Evolutionary conservation across 2,113 vertebrate species (phyloP).

Genomic region (Crotalus helleri): DNA sequence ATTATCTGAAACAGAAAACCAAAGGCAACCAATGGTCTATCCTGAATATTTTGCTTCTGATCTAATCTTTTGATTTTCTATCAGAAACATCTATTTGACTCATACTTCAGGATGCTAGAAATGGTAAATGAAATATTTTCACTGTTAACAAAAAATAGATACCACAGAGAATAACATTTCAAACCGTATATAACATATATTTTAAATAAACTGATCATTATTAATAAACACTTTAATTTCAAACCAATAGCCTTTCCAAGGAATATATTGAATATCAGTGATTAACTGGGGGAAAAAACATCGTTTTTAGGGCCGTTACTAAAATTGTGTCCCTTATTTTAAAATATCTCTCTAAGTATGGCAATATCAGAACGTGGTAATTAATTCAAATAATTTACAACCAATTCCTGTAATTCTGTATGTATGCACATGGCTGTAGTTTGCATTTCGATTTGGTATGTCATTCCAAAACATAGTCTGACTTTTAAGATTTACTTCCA

Average conservation of each 20-base stretch:
- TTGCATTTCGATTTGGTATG: background rate
- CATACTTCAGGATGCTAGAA: background rate
- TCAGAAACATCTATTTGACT: background rate
- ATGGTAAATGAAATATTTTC: background rate
- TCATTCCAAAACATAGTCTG: background rate
- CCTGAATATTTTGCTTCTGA: background rate
- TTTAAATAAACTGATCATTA: background rate
- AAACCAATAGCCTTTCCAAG: background rate
- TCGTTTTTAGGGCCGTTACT: background rate
- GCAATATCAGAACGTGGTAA: background rate
- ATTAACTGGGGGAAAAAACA: background rate
- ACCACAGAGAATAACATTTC: background rate
- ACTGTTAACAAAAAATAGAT: background rate
- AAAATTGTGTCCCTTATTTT: background rate
- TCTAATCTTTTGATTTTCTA: background rate
- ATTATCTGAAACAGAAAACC: background rate
- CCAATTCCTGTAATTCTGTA: background rate
- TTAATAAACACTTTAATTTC: background rate
- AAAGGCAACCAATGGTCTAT: background rate
- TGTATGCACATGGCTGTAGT: background rate
- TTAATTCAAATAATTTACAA: background rate
- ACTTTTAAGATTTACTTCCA: background rate
- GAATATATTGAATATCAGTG: background rate
- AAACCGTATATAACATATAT: background rate
- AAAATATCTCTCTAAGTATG: background rate